phyloP scores from a whole-genome alignment of 2,113 vertebrate species.

The Menura novaehollandiae region DNA sequence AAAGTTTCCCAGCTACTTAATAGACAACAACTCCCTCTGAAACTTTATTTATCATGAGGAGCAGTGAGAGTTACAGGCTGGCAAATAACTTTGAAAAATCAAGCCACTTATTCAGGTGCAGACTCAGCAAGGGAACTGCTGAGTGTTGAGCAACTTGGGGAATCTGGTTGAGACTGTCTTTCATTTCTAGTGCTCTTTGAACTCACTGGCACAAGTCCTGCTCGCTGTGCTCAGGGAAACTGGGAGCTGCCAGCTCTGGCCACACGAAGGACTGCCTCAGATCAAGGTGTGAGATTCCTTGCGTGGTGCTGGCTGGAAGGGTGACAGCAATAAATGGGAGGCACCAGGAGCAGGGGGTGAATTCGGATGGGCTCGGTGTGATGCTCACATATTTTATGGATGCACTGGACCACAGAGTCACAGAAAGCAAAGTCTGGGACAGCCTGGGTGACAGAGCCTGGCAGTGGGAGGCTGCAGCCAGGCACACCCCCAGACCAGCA shows the following conservation, averaged over 20 bases:
- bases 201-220: conserved; percentile 31
- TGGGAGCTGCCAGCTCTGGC: background rate
- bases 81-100: conserved; percentile 17
- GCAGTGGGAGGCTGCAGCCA: accelerated
- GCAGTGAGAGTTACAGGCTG: background rate
- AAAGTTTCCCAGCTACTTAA: conserved; percentile 46
- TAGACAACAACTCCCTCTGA: conserved; percentile 9
- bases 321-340: accelerated
- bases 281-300: background rate
- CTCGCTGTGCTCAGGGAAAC: background rate
- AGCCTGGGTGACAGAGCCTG: accelerated
- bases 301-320: background rate
- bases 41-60: conserved; percentile 45
- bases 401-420: accelerated
- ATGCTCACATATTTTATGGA: accelerated
- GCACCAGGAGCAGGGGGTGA: background rate
- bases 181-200: conserved; percentile 25
- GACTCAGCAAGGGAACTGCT: conserved; percentile 49
- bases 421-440: background rate
- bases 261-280: background rate
- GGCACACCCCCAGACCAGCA: background rate
- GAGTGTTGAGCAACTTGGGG: conserved; percentile 26
- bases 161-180: conserved; percentile 4
- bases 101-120: conserved; percentile 44
- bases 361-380: accelerated